Conservation (phyloP, 2,113 vertebrate species). For the Lepus europaeus region DNA sequence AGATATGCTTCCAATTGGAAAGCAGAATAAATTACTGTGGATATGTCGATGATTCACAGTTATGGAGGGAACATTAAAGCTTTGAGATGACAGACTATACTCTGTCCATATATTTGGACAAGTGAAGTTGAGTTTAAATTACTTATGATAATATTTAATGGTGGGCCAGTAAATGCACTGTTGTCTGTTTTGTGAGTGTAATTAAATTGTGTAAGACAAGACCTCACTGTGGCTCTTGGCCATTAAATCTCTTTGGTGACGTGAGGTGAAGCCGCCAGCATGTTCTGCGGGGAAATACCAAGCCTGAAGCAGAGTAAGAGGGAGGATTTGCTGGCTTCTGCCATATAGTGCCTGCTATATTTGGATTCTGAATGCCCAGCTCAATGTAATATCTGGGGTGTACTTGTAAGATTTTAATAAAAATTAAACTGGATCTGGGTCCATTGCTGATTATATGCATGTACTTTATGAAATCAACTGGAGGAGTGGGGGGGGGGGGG, state of each 20-base stretch:
- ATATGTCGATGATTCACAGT: conserved; percentile 76
- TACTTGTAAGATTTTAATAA: conserved; percentile 59
- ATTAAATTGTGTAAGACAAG: conserved; percentile 82
- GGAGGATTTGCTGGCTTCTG: conserved; percentile 36
- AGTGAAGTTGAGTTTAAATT: conserved; percentile 82
- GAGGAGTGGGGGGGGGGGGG: not conserved
- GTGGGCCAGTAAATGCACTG: conserved; percentile 72
- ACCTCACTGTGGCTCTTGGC: conserved; percentile 73
- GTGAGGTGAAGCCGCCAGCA: conserved; percentile 60
- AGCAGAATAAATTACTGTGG: conserved; percentile 77
- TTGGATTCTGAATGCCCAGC: conserved; percentile 58
- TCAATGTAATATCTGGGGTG: conserved; percentile 23
- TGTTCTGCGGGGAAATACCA: conserved; percentile 68
- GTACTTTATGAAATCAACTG: conserved; percentile 62
- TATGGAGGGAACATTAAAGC: conserved; percentile 70
- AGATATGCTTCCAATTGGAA: conserved; percentile 75
- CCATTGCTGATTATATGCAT: not conserved
- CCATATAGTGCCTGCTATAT: conserved; percentile 53
- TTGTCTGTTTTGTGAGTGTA: conserved; percentile 75
- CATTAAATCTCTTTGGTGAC: conserved; percentile 74
- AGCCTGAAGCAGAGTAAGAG: not conserved
- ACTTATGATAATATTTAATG: conserved; percentile 80
- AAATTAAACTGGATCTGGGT: conserved; percentile 54
- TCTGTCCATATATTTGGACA: conserved; percentile 81
- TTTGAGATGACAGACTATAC: conserved; percentile 74